These are phyloP conservation scores for Streblospio benedicti DNA, from an alignment of 1,140 invertebrate species.

Conservation along the genomic window DNA sequence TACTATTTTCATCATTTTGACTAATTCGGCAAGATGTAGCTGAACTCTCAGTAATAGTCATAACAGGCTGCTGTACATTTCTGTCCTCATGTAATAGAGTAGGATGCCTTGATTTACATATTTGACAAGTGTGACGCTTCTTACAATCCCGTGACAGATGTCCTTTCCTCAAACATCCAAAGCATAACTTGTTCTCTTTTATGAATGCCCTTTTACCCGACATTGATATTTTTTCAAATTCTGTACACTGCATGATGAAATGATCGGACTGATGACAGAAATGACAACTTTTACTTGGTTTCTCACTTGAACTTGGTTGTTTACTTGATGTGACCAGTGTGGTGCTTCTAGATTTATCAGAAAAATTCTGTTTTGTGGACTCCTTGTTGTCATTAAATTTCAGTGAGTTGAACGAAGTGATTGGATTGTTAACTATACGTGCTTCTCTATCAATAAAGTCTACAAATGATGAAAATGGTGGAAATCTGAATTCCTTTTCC, in stretches of 20 bases:
- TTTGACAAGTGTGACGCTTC: neutral
- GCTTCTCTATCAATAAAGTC: constrained; percentile 20
- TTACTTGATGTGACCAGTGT: no score
- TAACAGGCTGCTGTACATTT: no score
- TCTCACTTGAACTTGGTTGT: no score
- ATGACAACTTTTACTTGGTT: no score
- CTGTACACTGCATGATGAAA: neutral
- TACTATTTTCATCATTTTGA: no score
- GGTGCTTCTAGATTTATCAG: no score
- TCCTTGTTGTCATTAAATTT: no score
- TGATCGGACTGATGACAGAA: no score
- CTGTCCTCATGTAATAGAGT: neutral
- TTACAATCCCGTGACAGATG: neutral
- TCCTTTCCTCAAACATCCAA: neutral
- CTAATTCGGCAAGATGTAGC: no score
- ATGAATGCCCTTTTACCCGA: neutral
- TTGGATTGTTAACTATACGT: constrained; percentile 21
- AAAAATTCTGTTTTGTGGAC: no score
- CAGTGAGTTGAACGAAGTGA: no score
- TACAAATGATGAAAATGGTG: constrained; percentile 18
- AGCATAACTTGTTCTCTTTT: constrained; percentile 7
- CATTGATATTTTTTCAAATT: neutral
- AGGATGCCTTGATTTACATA: neutral
- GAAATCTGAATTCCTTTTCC: constrained; percentile 13
- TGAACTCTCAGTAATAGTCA: no score